Conservation (phyloP, 2,888 invertebrate genomes). For the Eugnorisma glareosa region DNA sequence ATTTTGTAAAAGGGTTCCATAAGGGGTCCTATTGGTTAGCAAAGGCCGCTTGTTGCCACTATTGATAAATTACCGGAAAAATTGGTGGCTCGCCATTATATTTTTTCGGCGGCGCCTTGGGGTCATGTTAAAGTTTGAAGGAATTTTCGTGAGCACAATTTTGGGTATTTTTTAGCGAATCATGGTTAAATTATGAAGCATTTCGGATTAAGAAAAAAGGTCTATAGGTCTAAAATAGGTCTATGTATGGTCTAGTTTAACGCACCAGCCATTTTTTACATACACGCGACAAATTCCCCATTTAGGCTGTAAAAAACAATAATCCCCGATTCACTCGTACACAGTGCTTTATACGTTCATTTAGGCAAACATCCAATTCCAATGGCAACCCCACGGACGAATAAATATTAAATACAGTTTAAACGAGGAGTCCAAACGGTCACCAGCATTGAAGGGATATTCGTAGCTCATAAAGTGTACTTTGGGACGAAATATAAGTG, state of each 20-base stretch:
- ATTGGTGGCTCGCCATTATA: conserved; percentile 48
- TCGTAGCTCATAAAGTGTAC: conserved; percentile 53
- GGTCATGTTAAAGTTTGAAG: conserved; percentile 48
- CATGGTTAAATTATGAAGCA: background rate
- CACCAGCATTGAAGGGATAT: conserved; percentile 52
- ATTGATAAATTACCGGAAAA: conserved; percentile 67
- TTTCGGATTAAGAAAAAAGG: too few relatives aligned
- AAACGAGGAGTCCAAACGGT: conserved; percentile 55
- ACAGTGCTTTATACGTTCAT: conserved; percentile 62
- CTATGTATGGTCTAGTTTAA: too few relatives aligned
- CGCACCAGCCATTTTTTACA: background rate
- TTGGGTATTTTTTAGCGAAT: conserved; percentile 2
- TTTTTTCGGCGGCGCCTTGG: conserved; percentile 30
- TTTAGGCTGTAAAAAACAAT: conserved; percentile 63
- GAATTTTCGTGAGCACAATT: conserved; percentile 44
- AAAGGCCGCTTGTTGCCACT: conserved; percentile 68
- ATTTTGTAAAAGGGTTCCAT: conserved; percentile 72
- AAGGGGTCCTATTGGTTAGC: conserved; percentile 71
- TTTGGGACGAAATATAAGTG: conserved; percentile 39
- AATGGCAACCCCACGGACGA: conserved; percentile 56
- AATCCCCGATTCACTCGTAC: conserved; percentile 62
- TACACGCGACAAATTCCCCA: conserved; percentile 41
- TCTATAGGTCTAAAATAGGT: too few relatives aligned
- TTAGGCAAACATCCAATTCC: conserved; percentile 62
- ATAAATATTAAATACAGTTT: conserved; percentile 67